Percentiles rank a stretch among this genome's conserved stretches.
Conservation (phyloP, 2,888 invertebrate genomes). For the Ariolimax columbianus region DNA sequence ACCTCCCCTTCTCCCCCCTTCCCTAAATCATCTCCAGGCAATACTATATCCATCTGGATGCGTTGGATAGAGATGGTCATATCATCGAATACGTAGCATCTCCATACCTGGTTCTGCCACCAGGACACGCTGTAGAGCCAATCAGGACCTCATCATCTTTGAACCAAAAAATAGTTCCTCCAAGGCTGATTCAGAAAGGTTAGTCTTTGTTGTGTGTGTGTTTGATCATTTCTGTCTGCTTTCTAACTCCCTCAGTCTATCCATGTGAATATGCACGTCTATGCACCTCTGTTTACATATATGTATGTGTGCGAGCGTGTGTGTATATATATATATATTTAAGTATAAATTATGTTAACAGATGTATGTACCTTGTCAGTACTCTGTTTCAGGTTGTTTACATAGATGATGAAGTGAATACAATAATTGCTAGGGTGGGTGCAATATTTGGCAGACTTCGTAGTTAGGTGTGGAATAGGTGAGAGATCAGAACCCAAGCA, state of each 20-base stretch:
- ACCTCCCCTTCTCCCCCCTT: not conserved
- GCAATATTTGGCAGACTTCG: too few species aligned
- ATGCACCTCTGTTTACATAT: too few species aligned
- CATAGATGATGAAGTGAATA: too few species aligned
- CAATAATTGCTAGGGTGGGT: too few species aligned
- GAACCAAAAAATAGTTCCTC: not conserved
- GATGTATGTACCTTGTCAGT: too few species aligned
- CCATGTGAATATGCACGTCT: too few species aligned
- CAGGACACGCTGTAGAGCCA: constrained; percentile 16
- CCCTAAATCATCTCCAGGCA: not conserved
- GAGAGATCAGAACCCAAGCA: too few species aligned
- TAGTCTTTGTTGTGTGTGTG: not conserved
- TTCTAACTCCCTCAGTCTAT: not conserved
- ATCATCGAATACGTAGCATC: not conserved
- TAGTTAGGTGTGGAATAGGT: too few species aligned
- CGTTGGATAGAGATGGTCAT: not conserved
- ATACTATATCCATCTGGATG: constrained; percentile 18
- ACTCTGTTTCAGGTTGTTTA: too few species aligned
- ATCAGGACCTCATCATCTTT: constrained; percentile 2
- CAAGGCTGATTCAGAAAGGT: not conserved
- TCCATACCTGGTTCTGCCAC: constrained; percentile 20
- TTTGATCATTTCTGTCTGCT: not conserved
- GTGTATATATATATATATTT: too few species aligned
- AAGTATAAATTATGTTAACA: too few species aligned
- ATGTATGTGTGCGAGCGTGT: too few species aligned